Evolutionary conservation across 2,113 vertebrate species (phyloP), one percentile per base, ranked within the genome.

Genomic region (Argyrosomus japonicus): DNA sequence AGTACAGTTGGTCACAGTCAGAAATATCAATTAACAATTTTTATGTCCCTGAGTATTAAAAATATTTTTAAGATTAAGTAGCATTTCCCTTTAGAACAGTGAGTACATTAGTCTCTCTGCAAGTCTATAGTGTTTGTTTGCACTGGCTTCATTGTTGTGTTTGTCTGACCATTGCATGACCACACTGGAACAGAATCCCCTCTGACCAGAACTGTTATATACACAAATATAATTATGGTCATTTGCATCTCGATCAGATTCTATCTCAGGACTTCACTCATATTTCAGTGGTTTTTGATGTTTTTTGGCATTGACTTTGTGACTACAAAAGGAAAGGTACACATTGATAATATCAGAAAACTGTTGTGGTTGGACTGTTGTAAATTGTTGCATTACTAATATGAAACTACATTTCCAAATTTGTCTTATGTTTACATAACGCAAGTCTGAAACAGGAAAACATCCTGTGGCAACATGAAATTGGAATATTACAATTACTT

Each of bases 181-280:
- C 68, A 81, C 77, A 76, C 36, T 40, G 17, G 40, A 76, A 77
- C 2, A 65, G 68, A 77, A 77, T 36, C 17, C 19, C 62, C 50
- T 63, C 36, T 27, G n/a, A 79, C 48, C 64, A 58, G 17, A 76
- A 57, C 65, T 40, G 56, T 67, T 47, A 18, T 47, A 18, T 53
- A 29, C 48, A 74, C 29, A 83, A 72, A 81, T 68, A 74, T 76
- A 85, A 85, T 88, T 75, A 83, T 25, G 11, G 9, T 78, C 45
- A 88, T 84, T 90, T 79, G 53, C 63, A 65, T 88, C 77, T 83
- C 10, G 53, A 68, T 77, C 60, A 29, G 73, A 85, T 87, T 15
- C 65, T 27, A 79, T 85, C 65, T 64, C 36, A 69, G n/a, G 40
- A 56, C 68, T 51, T 79, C 27, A n/a, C 48, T 80, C 72, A 29